Conservation (phyloP, 2,888 invertebrate species). For the Apodemia mormo region DNA sequence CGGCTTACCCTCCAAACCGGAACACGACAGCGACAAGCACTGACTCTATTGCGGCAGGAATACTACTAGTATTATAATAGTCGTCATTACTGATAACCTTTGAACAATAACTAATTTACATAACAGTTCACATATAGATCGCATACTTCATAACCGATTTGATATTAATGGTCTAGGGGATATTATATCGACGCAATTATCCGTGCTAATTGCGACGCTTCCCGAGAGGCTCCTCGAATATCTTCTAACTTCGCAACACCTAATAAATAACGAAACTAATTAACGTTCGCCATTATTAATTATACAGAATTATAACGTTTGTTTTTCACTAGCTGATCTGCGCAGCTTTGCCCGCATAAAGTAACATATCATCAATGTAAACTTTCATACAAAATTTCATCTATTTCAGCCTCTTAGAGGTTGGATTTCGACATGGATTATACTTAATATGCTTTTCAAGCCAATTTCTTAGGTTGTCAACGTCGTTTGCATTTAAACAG, state of each 20-base stretch:
- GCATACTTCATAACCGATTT: not conserved
- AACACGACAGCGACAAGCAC: no score
- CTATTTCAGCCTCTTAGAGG: no score
- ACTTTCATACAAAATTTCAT: no score
- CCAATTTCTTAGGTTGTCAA: no score
- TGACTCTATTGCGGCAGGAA: not conserved
- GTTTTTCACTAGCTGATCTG: not conserved
- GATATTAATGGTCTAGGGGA: slow-evolving; percentile 1
- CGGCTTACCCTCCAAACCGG: no score
- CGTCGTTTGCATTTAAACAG: no score
- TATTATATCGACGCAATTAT: slow-evolving; percentile 6
- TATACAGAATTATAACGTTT: not conserved
- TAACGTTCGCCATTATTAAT: slow-evolving; percentile 13
- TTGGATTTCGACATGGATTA: no score
- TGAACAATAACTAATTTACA: not conserved
- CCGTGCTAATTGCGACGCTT: not conserved
- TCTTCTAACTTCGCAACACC: slow-evolving; percentile 3
- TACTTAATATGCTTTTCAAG: no score
- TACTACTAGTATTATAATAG: not conserved
- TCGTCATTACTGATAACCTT: not conserved
- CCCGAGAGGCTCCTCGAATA: slow-evolving; percentile 4
- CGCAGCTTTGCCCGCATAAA: no score
- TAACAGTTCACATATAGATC: not conserved
- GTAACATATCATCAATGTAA: no score
- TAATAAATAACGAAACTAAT: not conserved